Evolutionary conservation across 64 coral and sea anemone species (phyloP).

Genomic region (Platygyra sinensis): DNA sequence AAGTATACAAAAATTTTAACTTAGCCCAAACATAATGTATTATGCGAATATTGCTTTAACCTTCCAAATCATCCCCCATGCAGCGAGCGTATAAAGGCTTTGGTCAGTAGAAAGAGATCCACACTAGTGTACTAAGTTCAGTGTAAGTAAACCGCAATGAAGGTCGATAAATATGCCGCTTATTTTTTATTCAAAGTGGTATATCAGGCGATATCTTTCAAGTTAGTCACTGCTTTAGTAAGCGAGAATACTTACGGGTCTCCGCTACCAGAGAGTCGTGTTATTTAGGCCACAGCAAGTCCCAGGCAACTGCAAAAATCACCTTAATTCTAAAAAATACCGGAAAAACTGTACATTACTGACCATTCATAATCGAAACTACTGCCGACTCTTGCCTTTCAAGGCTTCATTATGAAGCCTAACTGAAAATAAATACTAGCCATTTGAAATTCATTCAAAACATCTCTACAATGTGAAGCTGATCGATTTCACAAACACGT

Average conservation of each 20-base stretch:
- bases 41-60: background rate
- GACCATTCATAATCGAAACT: background rate
- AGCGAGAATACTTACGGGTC: background rate
- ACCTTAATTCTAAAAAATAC: background rate
- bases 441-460: constrained; percentile 10
- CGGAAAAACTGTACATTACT: background rate
- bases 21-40: background rate
- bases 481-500: background rate
- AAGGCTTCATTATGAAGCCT: background rate
- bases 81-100: background rate
- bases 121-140: background rate
- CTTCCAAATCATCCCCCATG: background rate
- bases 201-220: background rate
- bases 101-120: background rate
- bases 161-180: background rate
- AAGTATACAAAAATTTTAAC: background rate
- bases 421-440: background rate
- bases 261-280: background rate
- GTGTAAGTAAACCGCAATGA: background rate
- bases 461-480: background rate
- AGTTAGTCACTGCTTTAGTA: background rate
- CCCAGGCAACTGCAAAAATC: background rate
- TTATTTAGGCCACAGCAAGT: background rate
- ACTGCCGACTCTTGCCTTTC: background rate
- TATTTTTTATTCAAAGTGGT: background rate